These are phyloP conservation scores for Molothrus aeneus DNA, from an alignment of 2,797 vertebrate species.

Conservation along the genomic window DNA sequence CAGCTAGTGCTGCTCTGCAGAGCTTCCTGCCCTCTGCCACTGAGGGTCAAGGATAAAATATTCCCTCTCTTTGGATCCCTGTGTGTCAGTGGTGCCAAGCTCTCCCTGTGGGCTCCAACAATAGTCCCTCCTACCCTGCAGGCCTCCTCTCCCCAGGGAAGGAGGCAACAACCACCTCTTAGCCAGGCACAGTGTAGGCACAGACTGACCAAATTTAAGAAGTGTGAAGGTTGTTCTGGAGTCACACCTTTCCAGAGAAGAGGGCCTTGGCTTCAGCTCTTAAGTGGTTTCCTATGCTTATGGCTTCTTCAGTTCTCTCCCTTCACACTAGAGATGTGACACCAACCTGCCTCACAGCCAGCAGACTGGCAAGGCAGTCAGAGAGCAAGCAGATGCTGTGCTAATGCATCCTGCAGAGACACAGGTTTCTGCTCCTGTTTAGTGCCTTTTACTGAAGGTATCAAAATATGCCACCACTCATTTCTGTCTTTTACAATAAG, in stretches of 20 bases:
- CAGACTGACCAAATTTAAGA: not conserved
- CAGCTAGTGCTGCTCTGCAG: not conserved
- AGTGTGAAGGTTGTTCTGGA: not conserved
- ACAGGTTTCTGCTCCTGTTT: not conserved
- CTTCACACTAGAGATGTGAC: not conserved
- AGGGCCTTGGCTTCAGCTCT: not conserved
- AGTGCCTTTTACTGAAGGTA: not conserved
- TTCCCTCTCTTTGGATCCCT: not conserved
- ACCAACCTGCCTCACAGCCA: not conserved
- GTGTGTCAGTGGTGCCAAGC: fast-evolving
- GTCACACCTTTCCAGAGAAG: not conserved
- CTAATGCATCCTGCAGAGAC: not conserved
- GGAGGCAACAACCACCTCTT: not conserved
- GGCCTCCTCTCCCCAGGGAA: not conserved
- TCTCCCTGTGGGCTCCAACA: not conserved
- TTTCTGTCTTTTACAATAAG: not conserved
- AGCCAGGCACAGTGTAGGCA: not conserved
- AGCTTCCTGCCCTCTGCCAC: not conserved
- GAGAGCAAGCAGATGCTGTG: not conserved
- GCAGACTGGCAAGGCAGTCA: not conserved
- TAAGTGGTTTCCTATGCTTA: not conserved
- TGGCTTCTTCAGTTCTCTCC: not conserved
- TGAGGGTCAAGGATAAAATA: not conserved
- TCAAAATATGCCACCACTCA: no score
- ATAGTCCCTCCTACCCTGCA: not conserved